Conservation (phyloP, 1,140 invertebrate genomes). For the Sitodiplosis mosellana region DNA sequence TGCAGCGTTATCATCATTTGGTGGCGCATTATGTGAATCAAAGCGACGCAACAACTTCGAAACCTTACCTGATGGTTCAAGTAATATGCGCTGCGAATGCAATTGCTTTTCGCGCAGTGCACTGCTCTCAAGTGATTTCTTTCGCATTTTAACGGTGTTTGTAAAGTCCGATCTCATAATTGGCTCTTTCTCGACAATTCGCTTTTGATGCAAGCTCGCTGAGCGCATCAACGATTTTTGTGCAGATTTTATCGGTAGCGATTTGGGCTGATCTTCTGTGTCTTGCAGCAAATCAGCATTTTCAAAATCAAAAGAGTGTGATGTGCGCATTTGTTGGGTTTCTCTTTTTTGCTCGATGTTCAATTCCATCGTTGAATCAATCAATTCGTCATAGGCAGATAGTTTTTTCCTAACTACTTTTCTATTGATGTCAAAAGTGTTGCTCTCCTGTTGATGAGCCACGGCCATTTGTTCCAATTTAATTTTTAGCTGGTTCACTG, state of each 20-base stretch:
- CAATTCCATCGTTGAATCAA: background rate
- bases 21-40: background rate
- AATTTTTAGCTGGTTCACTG: background rate
- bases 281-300: background rate
- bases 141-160: constrained; percentile 24
- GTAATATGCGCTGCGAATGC: constrained; percentile 10
- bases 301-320: background rate
- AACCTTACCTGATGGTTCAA: constrained; percentile 19
- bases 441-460: background rate
- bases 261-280: background rate
- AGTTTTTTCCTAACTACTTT: background rate
- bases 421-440: background rate
- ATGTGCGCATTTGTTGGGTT: background rate
- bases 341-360: constrained; percentile 1
- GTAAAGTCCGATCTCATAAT: constrained; percentile 24
- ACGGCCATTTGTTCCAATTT: background rate
- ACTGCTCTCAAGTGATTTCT: constrained; percentile 22
- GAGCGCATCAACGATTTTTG: too few species aligned
- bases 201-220: too few species aligned
- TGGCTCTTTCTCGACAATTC: constrained; percentile 8
- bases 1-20: background rate
- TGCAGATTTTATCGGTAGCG: background rate
- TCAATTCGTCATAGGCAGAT: background rate
- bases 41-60: constrained; percentile 13
- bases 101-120: constrained; percentile 13